Base-by-base conservation (phyloP, 1,140 invertebrate species). In the Campoletis sonorensis region DNA sequence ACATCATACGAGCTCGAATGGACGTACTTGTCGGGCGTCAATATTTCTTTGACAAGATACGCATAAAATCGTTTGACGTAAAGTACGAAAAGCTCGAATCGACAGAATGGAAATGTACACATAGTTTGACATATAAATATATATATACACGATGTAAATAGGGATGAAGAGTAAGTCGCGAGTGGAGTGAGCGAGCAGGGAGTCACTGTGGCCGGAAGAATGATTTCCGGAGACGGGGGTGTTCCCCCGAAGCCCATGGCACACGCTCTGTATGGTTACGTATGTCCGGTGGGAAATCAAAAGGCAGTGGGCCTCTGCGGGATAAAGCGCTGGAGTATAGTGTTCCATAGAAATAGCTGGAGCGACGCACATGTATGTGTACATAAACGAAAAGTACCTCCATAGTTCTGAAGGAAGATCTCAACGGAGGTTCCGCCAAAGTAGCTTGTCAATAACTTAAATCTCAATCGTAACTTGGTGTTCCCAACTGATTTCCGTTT, bases 371-470 rank as follows among this genome's bases (percentile, higher is more conserved):
- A 70, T 27, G 7, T 0, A 33, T 30, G 67, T 67, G 10, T 67
- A 67, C 61, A 67, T 27, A 67, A 26, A 45, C 27, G 67, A 64
- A 64, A 80, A 64, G 72, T 72, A 78, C 75, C 82, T 49, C 64
- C 37, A 68, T 79, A n/a, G 26, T 68, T 64, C 30, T 33, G 30
- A 40, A n/a, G 27, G 49, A 78, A 78, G 87, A 90, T 90, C 88
- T 89, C 87, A 83, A 71, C 83, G 84, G 86, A 87, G 89, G 86
- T 88, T 89, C 40, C 85, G 82, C 87, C 87, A 92, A 92, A 92
- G 90, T 92, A 91, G 89, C 91, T 92, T 92, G 91, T 92, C 91
- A 92, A 92, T 92, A 92, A 92, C 88, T 91, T 92, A 92, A 92
- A 92, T 92, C 90, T 91, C 90, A 92, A 91, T 91, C 89, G 87